Percentiles rank a stretch among this genome's conserved stretches.
Evolutionary conservation across 2,797 vertebrate species (phyloP).

Genomic region (Coluber constrictor): DNA sequence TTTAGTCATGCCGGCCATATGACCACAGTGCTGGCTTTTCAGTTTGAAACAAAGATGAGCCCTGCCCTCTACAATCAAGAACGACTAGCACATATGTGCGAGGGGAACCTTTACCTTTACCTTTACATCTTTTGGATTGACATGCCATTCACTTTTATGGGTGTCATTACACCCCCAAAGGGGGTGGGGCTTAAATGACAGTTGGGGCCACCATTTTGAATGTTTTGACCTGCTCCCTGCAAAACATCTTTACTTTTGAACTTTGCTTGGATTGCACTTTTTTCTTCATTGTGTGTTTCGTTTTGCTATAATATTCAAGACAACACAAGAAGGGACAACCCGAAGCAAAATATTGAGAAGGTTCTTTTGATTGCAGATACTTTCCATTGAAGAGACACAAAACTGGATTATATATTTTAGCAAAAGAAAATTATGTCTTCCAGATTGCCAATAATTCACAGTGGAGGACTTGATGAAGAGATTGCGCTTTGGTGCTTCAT

Average conservation of each 20-base stretch:
- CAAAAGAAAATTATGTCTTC: not conserved
- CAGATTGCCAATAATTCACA: not conserved
- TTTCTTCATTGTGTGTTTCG: not conserved
- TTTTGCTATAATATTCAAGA: not conserved
- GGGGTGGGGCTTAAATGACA: not conserved
- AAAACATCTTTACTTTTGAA: not conserved
- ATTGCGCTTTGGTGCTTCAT: not conserved
- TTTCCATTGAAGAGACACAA: conserved; percentile 13
- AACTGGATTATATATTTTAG: not conserved
- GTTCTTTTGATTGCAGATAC: not conserved
- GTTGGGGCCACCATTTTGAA: not conserved
- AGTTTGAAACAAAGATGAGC: no score
- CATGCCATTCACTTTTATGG: not conserved
- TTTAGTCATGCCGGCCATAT: no score
- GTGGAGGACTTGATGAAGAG: not conserved
- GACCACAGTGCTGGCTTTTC: no score
- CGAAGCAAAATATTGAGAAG: not conserved
- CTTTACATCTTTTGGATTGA: not conserved
- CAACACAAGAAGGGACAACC: not conserved
- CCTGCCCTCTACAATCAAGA: no score
- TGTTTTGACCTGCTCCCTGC: not conserved
- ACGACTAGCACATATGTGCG: no score
- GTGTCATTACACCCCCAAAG: not conserved
- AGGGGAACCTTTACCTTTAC: no score
- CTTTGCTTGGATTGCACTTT: not conserved